phyloP scores from a whole-genome alignment of 2,113 vertebrate species.

The Pteruthius melanotis region DNA sequence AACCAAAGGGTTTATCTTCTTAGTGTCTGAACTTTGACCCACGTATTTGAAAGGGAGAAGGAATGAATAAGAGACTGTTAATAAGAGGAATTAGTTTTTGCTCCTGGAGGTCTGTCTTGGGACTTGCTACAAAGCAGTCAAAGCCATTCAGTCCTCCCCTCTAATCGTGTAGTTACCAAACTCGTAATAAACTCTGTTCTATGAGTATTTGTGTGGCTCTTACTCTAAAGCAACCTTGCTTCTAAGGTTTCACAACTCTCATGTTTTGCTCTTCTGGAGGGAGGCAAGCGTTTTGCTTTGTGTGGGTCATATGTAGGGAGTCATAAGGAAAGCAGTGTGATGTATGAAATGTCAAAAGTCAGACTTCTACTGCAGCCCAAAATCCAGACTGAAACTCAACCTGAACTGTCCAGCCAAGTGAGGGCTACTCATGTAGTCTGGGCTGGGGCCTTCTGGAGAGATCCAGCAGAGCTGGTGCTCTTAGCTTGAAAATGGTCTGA shows the following conservation, averaged over 20 bases:
- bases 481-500: not conserved
- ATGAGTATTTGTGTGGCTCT: not conserved
- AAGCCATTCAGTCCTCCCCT: not conserved
- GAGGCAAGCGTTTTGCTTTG: not conserved
- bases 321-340: not conserved
- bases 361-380: not conserved
- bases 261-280: not conserved
- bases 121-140: not conserved
- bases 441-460: not conserved
- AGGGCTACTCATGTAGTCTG: not conserved
- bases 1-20: constrained; percentile 71
- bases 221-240: not conserved
- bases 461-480: not conserved
- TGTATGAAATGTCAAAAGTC: constrained; percentile 1
- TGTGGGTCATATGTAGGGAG: not conserved
- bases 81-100: constrained; percentile 35
- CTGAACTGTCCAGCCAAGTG: not conserved
- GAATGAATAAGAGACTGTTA: constrained; percentile 24
- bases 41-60: constrained; percentile 20
- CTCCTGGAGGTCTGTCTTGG: not conserved
- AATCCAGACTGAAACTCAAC: not conserved
- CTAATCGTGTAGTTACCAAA: not conserved
- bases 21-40: constrained; percentile 63
- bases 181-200: not conserved
- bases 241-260: not conserved